A percentile compares a stretch with the other conserved stretches of the same genome.
Evolutionary conservation across 2,113 vertebrate genomes (phyloP).

Genomic region (Hemibagrus wyckioides): DNA sequence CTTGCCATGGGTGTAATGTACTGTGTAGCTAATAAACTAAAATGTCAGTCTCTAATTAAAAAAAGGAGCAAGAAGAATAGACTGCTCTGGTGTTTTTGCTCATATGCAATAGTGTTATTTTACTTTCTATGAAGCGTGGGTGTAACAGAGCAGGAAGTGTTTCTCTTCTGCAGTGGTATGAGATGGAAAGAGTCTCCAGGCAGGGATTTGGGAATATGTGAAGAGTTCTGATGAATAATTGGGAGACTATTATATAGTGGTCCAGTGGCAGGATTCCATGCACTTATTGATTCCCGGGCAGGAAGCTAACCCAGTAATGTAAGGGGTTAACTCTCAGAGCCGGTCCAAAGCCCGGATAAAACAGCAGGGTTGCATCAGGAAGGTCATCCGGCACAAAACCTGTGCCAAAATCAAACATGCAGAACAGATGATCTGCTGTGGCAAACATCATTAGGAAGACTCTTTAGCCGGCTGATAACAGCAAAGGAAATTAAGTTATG

Average conservation of each 20-base stretch:
- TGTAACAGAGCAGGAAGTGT: not conserved
- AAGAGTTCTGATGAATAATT: not conserved
- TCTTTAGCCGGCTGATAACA: not conserved
- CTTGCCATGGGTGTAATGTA: slow-evolving; percentile 56
- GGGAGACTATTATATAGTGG: not conserved
- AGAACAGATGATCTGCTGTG: too few species aligned
- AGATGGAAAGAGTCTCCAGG: not conserved
- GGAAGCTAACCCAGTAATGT: too few species aligned
- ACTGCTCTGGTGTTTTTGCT: slow-evolving; percentile 10
- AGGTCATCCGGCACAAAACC: too few species aligned
- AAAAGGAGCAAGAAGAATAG: slow-evolving; percentile 41
- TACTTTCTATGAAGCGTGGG: slow-evolving; percentile 9
- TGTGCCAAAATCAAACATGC: too few species aligned
- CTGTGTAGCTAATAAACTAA: slow-evolving; percentile 56
- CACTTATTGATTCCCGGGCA: too few species aligned
- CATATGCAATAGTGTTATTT: slow-evolving; percentile 25
- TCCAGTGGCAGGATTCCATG: too few species aligned
- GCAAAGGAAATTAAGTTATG: not conserved
- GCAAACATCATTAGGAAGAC: not conserved
- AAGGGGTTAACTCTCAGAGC: too few species aligned
- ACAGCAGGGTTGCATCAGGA: too few species aligned
- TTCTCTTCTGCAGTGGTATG: not conserved
- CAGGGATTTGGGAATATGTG: not conserved
- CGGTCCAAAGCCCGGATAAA: too few species aligned
- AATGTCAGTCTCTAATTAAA: slow-evolving; percentile 67